Base-by-base conservation (phyloP, 2,797 vertebrate genomes). In the Galagoides demidoff region DNA sequence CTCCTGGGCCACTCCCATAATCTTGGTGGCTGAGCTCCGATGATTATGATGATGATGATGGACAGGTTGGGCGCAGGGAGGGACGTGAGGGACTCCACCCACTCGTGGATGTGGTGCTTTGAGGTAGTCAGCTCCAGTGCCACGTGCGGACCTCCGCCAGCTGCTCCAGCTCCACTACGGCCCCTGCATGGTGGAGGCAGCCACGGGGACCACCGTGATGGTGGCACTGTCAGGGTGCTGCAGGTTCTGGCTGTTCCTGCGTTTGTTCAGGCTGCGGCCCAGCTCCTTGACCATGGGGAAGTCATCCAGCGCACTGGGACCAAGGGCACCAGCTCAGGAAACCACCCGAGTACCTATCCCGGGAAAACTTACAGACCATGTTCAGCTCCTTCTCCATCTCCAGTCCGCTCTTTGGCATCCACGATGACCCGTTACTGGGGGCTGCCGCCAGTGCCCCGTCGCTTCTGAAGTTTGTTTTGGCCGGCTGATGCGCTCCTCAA, bases 171-270 rank as follows among this genome's bases (percentile, higher is more conserved):
- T 99, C 99, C 39, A 99, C 99, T 12, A 99, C 99, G 0, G 97
- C 99, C 99, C 95, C 95, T 99, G 99, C 4, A 99, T 99, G 78
- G 99, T 99, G 6, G 99, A 99, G 25, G 99, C 99, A 0, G 99
- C 99, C 76, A 99, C 99, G 23, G 99, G 99, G 92, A 99, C 99
- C 0, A 99, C 99, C 99, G 99, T 99, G 96, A 99, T 99, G 10
- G 99, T 99, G 94, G 99, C 99, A 0, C 99, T 99, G 99, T 99
- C 94, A 99, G 98, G 94, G 99, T 99, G 98, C 97, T 99, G 99
- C 73, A 99, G 98, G 6, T 98, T 99, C 98, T 99, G 99, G 1
- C 99, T 99, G 97, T 99, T 99, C 98, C 99, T 99, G 96, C 99
- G 99, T 96, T 99, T 99, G 91, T 99, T 99, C 97, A 99, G 97